phyloP scores from a whole-genome alignment of 1,140 invertebrate genomes.

The Telenomus remus region DNA sequence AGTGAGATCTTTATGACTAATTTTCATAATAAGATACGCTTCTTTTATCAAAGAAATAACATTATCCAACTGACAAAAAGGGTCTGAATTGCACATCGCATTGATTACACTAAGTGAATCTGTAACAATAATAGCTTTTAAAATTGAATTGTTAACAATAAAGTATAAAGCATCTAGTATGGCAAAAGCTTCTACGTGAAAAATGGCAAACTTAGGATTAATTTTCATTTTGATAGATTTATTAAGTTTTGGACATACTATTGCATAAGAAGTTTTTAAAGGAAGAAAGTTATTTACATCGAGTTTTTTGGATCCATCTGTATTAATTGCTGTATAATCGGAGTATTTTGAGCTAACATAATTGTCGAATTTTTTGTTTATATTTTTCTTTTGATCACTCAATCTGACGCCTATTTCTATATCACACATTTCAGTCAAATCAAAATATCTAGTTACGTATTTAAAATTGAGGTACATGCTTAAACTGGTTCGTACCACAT shows the following conservation, averaged over 20 bases:
- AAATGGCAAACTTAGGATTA: constrained; percentile 1
- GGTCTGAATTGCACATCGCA: not conserved
- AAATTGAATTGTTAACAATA: constrained; percentile 1
- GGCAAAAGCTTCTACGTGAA: constrained; percentile 9
- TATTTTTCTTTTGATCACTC: too few relatives aligned
- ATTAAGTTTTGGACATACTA: not conserved
- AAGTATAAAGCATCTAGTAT: not conserved
- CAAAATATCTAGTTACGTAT: too few relatives aligned
- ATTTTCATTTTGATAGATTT: not conserved
- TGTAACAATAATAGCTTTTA: constrained; percentile 1
- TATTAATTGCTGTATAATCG: not conserved
- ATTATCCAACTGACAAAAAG: not conserved
- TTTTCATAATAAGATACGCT: not conserved
- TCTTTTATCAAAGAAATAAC: not conserved
- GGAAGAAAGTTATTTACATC: not conserved
- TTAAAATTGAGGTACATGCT: too few relatives aligned
- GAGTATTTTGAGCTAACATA: not conserved
- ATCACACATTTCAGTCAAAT: too few relatives aligned
- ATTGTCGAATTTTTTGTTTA: not conserved
- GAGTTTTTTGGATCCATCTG: not conserved
- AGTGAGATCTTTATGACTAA: not conserved
- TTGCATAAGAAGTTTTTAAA: not conserved
- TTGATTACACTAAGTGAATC: constrained; percentile 7
- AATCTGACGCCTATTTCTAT: too few relatives aligned
- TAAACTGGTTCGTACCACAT: too few relatives aligned